A percentile compares a stretch with the other conserved stretches of the same genome.
Evolutionary conservation across 1,140 invertebrate genomes (phyloP).

Genomic region (Berghia stephanieae): DNA sequence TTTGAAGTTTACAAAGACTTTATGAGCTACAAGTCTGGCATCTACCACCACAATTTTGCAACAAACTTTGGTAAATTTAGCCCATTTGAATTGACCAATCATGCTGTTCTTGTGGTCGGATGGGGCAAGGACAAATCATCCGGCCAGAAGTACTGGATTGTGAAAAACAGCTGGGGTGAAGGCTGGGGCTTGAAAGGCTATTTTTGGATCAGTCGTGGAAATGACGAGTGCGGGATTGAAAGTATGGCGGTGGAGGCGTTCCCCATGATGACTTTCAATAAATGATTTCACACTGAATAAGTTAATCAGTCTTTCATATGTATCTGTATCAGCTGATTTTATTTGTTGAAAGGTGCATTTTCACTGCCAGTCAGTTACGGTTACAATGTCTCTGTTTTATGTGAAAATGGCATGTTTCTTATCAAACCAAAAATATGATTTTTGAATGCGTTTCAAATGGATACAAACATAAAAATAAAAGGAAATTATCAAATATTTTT

Average conservation of each 20-base stretch:
- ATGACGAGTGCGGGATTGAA: slow-evolving; percentile 69
- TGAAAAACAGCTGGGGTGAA: slow-evolving; percentile 71
- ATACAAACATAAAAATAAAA: too few species aligned
- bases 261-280: slow-evolving; percentile 39
- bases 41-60: slow-evolving; percentile 58
- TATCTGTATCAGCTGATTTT: too few species aligned
- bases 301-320: too few species aligned
- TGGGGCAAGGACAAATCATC: slow-evolving; percentile 57
- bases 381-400: too few species aligned
- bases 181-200: slow-evolving; percentile 72
- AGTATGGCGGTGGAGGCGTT: slow-evolving; percentile 61
- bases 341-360: too few species aligned
- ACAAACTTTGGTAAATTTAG: slow-evolving; percentile 49
- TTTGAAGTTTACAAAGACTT: slow-evolving; percentile 70
- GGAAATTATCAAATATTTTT: too few species aligned
- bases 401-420: too few species aligned
- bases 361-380: too few species aligned
- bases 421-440: too few species aligned
- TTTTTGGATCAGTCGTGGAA: slow-evolving; percentile 70
- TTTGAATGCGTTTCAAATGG: too few species aligned
- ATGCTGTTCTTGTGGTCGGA: slow-evolving; percentile 65
- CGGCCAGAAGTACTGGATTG: slow-evolving; percentile 62
- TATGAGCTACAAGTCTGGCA: slow-evolving; percentile 62
- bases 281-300: background rate
- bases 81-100: slow-evolving; percentile 66